Evolutionary conservation across 2,113 vertebrate species (phyloP), one percentile per base, ranked within the genome.

Genomic region (Bos indicus): DNA sequence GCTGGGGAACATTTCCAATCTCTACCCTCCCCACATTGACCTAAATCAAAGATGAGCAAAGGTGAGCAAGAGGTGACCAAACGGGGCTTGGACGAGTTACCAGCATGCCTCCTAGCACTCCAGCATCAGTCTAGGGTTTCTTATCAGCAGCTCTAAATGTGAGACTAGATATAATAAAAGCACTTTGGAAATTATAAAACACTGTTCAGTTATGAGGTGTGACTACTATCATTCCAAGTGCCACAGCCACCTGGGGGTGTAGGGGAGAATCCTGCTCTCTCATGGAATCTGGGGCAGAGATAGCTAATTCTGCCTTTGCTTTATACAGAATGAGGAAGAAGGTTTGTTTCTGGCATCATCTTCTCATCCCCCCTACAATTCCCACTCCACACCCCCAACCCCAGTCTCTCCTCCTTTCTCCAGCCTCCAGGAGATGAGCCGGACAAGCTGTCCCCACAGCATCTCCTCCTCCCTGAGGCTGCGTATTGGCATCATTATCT

Each of bases 401-500:
- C 46, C 54, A 88, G 51, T 67, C 71, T 93, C 91, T 56, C 81
- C 33, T 52, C 9, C 51, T n/a, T 59, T 96, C 56, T 92, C 16
- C 0, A 91, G 87, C 64, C 62, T 95, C 52, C 54, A 90, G 89
- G 71, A 97, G 96, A 96, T 91, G 83, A 98, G 81, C 54, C 2
- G 0, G 92, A 67, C 83, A 96, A 74, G 43, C 88, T 59, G 40
- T 57, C 84, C 93, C 56, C 25, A 57, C 85, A 64, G 93, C 62
- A 60, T 87, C 88, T 93, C 95, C 93, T 87, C 54, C 97, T 90
- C 88, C 92, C 87, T 19, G 1, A 1, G 92, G 62, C 97, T 88
- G 91, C 78, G 80, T 98, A 98, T 98, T 98, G 97, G 97, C 97
- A 97, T 94, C 97, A 97, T 97, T 98, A 98, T 98, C 98, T 98